Evolutionary conservation across 2,888 invertebrate species (phyloP).

Genomic region (Fragum fragum): DNA sequence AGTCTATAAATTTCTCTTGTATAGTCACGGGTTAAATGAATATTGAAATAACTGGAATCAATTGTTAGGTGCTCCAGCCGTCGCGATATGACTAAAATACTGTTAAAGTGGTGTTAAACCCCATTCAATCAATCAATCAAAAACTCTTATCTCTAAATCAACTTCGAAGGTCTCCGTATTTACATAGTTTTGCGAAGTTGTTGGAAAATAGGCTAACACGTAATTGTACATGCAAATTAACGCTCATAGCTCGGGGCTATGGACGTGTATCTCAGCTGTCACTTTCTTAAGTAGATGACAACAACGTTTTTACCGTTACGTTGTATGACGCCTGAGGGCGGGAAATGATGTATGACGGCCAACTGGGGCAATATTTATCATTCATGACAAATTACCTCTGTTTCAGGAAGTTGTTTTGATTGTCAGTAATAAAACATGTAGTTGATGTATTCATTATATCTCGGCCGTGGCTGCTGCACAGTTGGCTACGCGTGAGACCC

Average conservation of each 20-base stretch:
- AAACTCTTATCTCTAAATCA: too few relatives aligned
- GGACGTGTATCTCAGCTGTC: conserved; percentile 6
- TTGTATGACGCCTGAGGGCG: conserved; percentile 2
- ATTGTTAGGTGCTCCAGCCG: too few relatives aligned
- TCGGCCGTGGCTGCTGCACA: too few relatives aligned
- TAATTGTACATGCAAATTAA: background rate
- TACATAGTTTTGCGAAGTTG: background rate
- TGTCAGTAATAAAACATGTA: background rate
- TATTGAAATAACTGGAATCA: too few relatives aligned
- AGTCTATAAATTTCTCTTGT: too few relatives aligned
- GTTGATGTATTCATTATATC: too few relatives aligned
- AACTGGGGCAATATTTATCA: conserved; percentile 31
- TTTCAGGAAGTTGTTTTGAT: conserved; percentile 42
- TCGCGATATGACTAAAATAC: too few relatives aligned
- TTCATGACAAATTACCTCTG: conserved; percentile 42
- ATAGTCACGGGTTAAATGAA: too few relatives aligned
- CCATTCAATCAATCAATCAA: too few relatives aligned
- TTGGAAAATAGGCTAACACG: background rate
- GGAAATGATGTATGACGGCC: conserved; percentile 18
- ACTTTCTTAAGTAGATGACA: conserved; percentile 11
- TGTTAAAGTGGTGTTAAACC: too few relatives aligned
- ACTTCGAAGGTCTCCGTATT: too few relatives aligned
- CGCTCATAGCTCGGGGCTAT: background rate
- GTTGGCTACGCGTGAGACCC: too few relatives aligned
- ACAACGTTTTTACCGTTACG: conserved; percentile 22